phyloP scores from a whole-genome alignment of 2,113 vertebrate species.

The Nettapus auritus region DNA sequence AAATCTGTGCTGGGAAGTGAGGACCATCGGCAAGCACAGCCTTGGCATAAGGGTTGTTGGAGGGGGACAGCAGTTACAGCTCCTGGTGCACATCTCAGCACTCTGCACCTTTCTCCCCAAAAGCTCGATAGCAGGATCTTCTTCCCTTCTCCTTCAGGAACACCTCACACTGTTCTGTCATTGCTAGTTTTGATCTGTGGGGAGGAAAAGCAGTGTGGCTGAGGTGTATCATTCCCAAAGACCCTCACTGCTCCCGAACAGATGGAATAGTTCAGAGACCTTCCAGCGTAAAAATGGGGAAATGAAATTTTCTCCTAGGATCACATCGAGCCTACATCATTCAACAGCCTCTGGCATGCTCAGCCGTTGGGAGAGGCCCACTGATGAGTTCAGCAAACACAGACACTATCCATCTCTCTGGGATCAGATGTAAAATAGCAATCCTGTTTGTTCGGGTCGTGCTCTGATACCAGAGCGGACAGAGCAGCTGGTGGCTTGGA shows the following conservation, averaged over 20 bases:
- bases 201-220: background rate
- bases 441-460: background rate
- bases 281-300: background rate
- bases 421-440: background rate
- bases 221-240: conserved; percentile 1
- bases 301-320: conserved; percentile 30
- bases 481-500: conserved; percentile 1
- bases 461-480: background rate
- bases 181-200: background rate
- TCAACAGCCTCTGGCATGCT: conserved; percentile 33
- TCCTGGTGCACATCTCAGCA: background rate
- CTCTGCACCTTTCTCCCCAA: accelerated
- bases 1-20: accelerated
- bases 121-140: accelerated
- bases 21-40: background rate
- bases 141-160: background rate
- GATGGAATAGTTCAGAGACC: conserved; percentile 19
- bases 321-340: background rate
- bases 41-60: background rate
- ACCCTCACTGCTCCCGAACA: background rate
- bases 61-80: background rate
- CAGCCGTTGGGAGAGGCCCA: background rate
- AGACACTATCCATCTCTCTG: background rate
- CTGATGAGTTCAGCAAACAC: conserved; percentile 5
- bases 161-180: accelerated